Conservation (phyloP, 2,113 vertebrate genomes). For the Gobio gobio region DNA sequence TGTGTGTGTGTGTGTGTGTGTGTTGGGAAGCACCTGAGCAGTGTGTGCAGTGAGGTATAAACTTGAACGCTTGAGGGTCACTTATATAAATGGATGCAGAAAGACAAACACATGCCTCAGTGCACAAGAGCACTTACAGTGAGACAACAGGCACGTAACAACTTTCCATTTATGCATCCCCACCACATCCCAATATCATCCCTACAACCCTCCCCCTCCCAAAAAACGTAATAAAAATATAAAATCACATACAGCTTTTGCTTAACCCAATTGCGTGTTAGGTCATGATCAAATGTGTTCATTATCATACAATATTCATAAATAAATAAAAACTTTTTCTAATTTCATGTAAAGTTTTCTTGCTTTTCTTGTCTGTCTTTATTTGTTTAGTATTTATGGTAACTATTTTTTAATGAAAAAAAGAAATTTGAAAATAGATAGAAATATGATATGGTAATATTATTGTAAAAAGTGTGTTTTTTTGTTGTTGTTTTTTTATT, state of each 20-base stretch:
- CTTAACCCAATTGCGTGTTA: neutral
- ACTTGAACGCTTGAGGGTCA: constrained; percentile 12
- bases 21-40: constrained; percentile 10
- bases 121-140: constrained; percentile 6
- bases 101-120: neutral
- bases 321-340: neutral
- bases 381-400: neutral
- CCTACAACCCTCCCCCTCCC: too few relatives aligned
- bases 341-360: neutral
- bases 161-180: neutral
- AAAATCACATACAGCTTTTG: neutral
- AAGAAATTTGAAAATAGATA: neutral
- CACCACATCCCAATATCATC: too few relatives aligned
- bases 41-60: neutral
- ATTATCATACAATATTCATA: neutral
- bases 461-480: neutral
- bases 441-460: neutral
- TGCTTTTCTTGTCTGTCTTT: too few relatives aligned
- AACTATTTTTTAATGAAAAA: neutral
- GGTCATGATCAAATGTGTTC: neutral
- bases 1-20: neutral
- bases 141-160: neutral
- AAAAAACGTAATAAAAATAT: too few relatives aligned
- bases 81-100: constrained; percentile 32
- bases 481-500: neutral